Evolutionary conservation across 2,888 invertebrate genomes (phyloP), one percentile per base, ranked within the genome.

Genomic region (Cactoblastis cactorum): DNA sequence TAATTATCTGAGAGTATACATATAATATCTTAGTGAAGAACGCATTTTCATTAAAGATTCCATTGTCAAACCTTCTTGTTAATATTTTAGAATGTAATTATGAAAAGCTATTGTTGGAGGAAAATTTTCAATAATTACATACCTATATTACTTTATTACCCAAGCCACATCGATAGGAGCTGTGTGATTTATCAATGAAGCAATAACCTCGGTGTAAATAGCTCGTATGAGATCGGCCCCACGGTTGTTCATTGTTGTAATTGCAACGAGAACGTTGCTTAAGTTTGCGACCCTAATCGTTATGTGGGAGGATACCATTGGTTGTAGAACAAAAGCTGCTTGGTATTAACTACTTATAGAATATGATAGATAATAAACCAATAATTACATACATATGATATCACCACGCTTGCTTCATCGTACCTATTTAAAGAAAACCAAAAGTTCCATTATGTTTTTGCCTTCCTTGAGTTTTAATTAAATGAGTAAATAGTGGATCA

Each of bases 181-280:
- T 15, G 37, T 53, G 50, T 50, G 51, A 58, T 57, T 56, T 58
- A 61, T 61, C 53, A 48, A 56, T 67, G 52, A 50, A 57, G 60
- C 58, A 69, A 69, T 59, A 49, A 50, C 54, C 56, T 55, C n/a
- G 38, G 45, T 48, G 41, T 48, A 32, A 55, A 59, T 61, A 50
- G 52, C 43, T 56, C 50, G 49, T 58, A 62, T 57, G 64, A 65
- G 66, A 61, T 67, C 61, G 60, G 55, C 54, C 58, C 59, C 67
- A 65, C 59, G 63, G 48, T 51, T 18, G n/a, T 50, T 50, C 51
- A 59, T 67, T 68, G 62, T 64, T 55, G 49, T 32, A 32, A 3
- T 11, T 15, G n/a, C 1, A 3, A 17, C 15, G 11, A 43, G 17
- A 15, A 5, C n/a, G 17, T 43, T 43, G 24, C 34, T 35, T 46